A percentile compares a stretch with the other conserved stretches of the same genome.
Conservation (phyloP, 2,113 vertebrate genomes). For the Ameiurus melas region DNA sequence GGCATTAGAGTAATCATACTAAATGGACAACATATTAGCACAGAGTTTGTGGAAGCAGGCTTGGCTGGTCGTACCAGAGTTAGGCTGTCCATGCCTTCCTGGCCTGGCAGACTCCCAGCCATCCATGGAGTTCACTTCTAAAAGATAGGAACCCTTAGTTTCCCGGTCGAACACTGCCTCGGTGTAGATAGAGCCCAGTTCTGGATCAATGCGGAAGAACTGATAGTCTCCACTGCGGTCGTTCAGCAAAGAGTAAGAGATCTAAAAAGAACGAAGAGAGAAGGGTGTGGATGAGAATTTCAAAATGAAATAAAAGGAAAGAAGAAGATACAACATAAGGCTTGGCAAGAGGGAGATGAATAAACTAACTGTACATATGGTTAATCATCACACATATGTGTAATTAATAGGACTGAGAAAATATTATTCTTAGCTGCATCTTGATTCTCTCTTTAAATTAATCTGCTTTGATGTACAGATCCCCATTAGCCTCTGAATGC, state of each 20-base stretch:
- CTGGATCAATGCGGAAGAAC: slow-evolving; percentile 78
- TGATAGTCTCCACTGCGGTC: slow-evolving; percentile 82
- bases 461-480: background rate
- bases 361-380: slow-evolving; percentile 15
- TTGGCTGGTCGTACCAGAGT: slow-evolving; percentile 74
- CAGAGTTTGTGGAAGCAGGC: background rate
- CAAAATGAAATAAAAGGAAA: background rate
- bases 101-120: slow-evolving; percentile 84
- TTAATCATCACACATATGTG: slow-evolving; percentile 22
- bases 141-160: slow-evolving; percentile 82
- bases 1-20: background rate
- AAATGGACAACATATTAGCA: slow-evolving; percentile 16
- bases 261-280: slow-evolving; percentile 62
- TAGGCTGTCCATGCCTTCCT: slow-evolving; percentile 83
- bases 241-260: slow-evolving; percentile 82
- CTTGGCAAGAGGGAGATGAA: slow-evolving; percentile 27
- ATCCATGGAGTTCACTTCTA: slow-evolving; percentile 85
- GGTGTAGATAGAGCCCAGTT: slow-evolving; percentile 80
- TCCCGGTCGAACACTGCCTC: slow-evolving; percentile 85
- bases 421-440: background rate
- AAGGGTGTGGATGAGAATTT: background rate
- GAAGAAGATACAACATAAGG: background rate
- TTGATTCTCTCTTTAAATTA: background rate
- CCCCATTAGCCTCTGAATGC: background rate
- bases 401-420: background rate